These are phyloP conservation scores for Sarcoramphus papa DNA, from an alignment of 2,797 vertebrate genomes.

Conservation along the genomic window DNA sequence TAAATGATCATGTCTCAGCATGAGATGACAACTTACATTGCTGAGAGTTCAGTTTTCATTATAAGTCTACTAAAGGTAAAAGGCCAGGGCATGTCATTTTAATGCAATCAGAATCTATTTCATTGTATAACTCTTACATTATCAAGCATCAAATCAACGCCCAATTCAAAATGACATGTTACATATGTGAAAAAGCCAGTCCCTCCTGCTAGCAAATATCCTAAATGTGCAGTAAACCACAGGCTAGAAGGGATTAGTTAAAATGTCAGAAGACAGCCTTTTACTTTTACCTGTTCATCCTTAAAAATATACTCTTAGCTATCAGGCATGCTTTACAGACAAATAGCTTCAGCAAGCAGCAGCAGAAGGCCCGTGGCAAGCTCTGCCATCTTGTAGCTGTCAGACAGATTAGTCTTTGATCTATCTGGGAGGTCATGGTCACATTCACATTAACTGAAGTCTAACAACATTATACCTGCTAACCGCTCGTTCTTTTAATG, in stretches of 20 bases:
- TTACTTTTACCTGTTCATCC: conserved; percentile 91
- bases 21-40: neutral
- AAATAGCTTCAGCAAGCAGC: conserved; percentile 70
- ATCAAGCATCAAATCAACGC: conserved; percentile 72
- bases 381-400: conserved; percentile 89
- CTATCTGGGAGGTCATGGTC: conserved; percentile 77
- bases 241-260: conserved; percentile 89
- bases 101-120: conserved; percentile 86
- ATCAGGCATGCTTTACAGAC: conserved; percentile 84
- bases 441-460: conserved; percentile 60
- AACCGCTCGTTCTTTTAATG: conserved; percentile 60
- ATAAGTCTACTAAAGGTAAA: conserved; percentile 71
- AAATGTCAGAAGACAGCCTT: conserved; percentile 94
- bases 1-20: conserved; percentile 17
- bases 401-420: conserved; percentile 85
- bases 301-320: conserved; percentile 89
- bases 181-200: conserved; percentile 99
- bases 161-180: conserved; percentile 89
- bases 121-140: conserved; percentile 75
- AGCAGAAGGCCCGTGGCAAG: conserved; percentile 80
- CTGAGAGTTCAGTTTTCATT: conserved; percentile 72
- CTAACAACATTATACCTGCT: conserved; percentile 72
- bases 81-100: conserved; percentile 81
- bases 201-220: conserved; percentile 91
- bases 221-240: conserved; percentile 86